Evolutionary conservation across 92 coral and sea anemone genomes (phyloP).

Genomic region (Paragorgia papillata): DNA sequence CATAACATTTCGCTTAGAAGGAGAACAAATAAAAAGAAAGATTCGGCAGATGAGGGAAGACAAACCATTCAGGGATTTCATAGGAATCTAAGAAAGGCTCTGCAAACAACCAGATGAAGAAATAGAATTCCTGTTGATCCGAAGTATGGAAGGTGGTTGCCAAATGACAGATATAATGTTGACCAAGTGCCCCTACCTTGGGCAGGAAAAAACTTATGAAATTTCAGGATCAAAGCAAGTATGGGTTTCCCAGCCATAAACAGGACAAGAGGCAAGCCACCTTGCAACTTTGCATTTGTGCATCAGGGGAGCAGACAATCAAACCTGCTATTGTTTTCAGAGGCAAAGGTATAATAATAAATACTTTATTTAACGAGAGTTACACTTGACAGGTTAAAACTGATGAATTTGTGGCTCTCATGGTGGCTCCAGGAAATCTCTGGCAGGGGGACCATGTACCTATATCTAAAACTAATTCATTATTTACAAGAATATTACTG

Average conservation of each 20-base stretch:
- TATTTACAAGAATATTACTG: no score
- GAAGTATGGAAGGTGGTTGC: constrained; percentile 61
- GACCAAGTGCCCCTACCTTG: constrained; percentile 66
- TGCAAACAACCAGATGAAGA: constrained; percentile 56
- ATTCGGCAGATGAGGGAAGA: constrained; percentile 50
- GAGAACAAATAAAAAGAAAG: constrained; percentile 51
- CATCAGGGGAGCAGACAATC: constrained; percentile 59
- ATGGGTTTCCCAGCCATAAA: constrained; percentile 62
- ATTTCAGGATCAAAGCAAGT: constrained; percentile 59
- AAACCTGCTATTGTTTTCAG: constrained; percentile 65
- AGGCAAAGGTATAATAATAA: constrained; percentile 35
- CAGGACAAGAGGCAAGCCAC: constrained; percentile 63
- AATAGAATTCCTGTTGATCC: constrained; percentile 41
- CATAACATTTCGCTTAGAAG: constrained; percentile 46
- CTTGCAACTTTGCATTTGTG: no score
- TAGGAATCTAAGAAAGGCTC: constrained; percentile 45
- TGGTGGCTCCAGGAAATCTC: no score
- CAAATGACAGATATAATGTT: constrained; percentile 52
- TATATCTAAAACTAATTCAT: no score
- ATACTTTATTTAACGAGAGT: no score
- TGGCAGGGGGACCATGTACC: no score
- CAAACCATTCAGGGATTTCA: constrained; percentile 48
- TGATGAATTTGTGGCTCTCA: no score
- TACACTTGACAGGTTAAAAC: no score
- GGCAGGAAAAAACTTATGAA: constrained; percentile 64